Percentiles rank a stretch among this genome's conserved stretches.
Evolutionary conservation across 2,113 vertebrate species (phyloP).

Genomic region (Thunnus maccoyii): DNA sequence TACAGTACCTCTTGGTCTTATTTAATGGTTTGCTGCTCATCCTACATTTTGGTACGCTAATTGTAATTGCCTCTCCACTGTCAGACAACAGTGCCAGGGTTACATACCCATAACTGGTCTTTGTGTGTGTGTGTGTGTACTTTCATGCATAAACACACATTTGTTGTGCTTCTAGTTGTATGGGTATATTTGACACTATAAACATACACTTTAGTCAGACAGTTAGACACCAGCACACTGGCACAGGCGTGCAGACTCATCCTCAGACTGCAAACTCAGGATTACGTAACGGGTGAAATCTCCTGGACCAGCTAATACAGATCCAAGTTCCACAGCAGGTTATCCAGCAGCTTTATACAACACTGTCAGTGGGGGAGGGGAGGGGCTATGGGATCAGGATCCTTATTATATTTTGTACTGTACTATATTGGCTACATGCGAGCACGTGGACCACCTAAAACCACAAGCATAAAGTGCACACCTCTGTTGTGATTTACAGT

Average conservation of each 20-base stretch:
- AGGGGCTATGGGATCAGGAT: background rate
- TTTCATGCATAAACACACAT: background rate
- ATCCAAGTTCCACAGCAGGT: slow-evolving; percentile 71
- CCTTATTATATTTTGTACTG: slow-evolving; percentile 25
- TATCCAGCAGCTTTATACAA: slow-evolving; percentile 64
- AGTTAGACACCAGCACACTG: slow-evolving; percentile 29
- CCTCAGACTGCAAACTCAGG: slow-evolving; percentile 65
- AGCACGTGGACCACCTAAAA: background rate
- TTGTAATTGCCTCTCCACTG: background rate
- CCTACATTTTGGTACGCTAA: slow-evolving; percentile 6
- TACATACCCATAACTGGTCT: background rate
- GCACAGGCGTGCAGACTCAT: slow-evolving; percentile 58
- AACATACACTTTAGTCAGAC: slow-evolving; percentile 10
- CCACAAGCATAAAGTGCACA: background rate
- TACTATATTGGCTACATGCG: background rate
- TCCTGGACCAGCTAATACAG: slow-evolving; percentile 71
- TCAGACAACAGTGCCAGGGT: background rate
- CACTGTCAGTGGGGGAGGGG: slow-evolving; percentile 52
- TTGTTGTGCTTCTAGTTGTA: slow-evolving; percentile 1
- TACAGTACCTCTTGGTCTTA: slow-evolving; percentile 2
- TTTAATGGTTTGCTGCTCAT: slow-evolving; percentile 29
- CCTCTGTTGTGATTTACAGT: background rate
- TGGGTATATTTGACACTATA: slow-evolving; percentile 5
- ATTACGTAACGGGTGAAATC: slow-evolving; percentile 74
- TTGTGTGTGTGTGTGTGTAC: background rate